Evolutionary conservation across 2,113 vertebrate genomes (phyloP), one percentile per base, ranked within the genome.

Genomic region (Dryoscopus gambensis): DNA sequence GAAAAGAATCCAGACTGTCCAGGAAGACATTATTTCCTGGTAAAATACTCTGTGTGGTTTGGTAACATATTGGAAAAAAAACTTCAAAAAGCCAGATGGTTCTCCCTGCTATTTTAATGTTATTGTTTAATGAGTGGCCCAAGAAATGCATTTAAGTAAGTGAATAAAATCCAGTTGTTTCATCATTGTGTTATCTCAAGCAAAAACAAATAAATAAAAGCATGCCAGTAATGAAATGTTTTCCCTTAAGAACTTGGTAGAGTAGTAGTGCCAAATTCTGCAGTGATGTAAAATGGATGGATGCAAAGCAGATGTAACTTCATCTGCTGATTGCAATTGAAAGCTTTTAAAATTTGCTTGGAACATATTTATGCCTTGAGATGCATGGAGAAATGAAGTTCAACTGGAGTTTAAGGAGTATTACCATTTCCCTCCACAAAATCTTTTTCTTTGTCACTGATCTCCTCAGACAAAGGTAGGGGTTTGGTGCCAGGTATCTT

Each of bases 301-400:
- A 98, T 98, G 97, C 92, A 97, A 98, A 98, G 96, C 98, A 98
- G 98, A 98, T 98, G 98, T 97, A 98, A 96, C 96, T 98, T 98
- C 95, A 96, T 97, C 95, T 97, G 94, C 87, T 94, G 93, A 82
- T 96, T 98, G 84, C 87, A 96, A 98, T 73, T 96, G 91, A 97
- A 97, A 97, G 90, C 92, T 96, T 97, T 98, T 97, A 96, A 97
- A 97, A 91, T 90, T 95, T 96, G 93, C 70, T 97, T 96, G 93
- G 87, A 97, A 92, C 79, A 78, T 93, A 93, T 97, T 95, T 96
- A 56, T 89, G 91, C 86, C 94, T 74, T 74, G 75, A 93, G 93
- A 96, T 88, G 65, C 86, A 90, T 78, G 82, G 74, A 95, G 91
- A 91, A 89, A 84, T 90, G 84, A 95, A 94, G 96, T 97, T 98